phyloP scores from a whole-genome alignment of 2,888 invertebrate species.

The Drosophila kokeensis region DNA sequence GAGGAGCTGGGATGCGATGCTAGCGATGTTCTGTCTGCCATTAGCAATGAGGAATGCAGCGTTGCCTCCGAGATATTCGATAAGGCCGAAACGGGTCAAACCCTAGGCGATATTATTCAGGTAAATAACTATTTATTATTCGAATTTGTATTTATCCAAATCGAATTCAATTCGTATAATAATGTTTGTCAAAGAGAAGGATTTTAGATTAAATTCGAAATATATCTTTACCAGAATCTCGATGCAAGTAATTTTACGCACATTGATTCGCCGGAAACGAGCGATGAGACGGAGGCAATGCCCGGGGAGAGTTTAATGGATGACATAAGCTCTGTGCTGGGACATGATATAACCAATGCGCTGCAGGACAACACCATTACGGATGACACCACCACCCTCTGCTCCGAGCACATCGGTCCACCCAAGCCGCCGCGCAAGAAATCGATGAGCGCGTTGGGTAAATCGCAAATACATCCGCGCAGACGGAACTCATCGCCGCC shows the following conservation, averaged over 20 bases:
- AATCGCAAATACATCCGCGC: slow-evolving; percentile 74
- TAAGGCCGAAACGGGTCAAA: slow-evolving; percentile 78
- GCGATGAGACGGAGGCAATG: slow-evolving; percentile 90
- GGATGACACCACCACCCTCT: slow-evolving; percentile 89
- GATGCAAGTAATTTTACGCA: slow-evolving; percentile 88
- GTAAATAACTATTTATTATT: slow-evolving; percentile 51
- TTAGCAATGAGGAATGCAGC: slow-evolving; percentile 90
- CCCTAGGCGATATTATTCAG: slow-evolving; percentile 84
- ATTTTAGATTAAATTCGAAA: neutral
- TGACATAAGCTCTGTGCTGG: slow-evolving; percentile 90
- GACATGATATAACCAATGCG: slow-evolving; percentile 89
- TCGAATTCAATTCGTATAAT: neutral
- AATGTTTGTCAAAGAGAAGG: neutral
- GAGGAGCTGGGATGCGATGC: slow-evolving; percentile 83
- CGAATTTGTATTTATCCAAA: no score
- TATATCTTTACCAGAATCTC: slow-evolving; percentile 81
- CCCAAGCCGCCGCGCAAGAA: slow-evolving; percentile 74
- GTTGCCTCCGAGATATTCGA: slow-evolving; percentile 89
- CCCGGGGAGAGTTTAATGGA: slow-evolving; percentile 92
- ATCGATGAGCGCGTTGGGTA: slow-evolving; percentile 56
- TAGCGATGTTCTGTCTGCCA: slow-evolving; percentile 87
- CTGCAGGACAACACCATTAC: slow-evolving; percentile 90
- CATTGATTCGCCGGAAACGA: slow-evolving; percentile 93
- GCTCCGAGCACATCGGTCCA: slow-evolving; percentile 84
- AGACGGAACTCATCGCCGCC: slow-evolving; percentile 86